Evolutionary conservation across 2,888 invertebrate genomes (phyloP).

Genomic region (Psylliodes chrysocephalus): DNA sequence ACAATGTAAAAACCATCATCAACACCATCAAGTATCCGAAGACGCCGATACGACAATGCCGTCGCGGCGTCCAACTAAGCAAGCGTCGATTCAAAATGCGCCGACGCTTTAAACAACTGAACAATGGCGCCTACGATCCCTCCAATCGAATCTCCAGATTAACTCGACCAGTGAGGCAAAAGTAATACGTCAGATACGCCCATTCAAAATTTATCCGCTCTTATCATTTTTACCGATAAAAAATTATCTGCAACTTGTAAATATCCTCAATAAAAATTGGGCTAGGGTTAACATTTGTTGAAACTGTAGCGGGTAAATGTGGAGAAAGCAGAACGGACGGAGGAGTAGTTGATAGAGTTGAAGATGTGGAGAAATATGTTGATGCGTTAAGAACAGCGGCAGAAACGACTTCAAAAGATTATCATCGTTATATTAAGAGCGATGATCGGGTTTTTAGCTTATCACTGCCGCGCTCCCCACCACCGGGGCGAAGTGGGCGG

Average conservation of each 20-base stretch:
- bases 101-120: constrained; percentile 63
- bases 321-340: neutral
- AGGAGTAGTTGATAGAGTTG: neutral
- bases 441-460: constrained; percentile 40
- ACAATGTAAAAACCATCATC: constrained; percentile 16
- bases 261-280: neutral
- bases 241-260: constrained; percentile 23
- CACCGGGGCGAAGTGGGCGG: constrained; percentile 40
- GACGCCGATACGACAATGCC: constrained; percentile 65
- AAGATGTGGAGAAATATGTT: neutral
- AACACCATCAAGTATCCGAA: constrained; percentile 50
- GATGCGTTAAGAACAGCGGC: neutral
- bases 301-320: neutral
- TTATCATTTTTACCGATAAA: constrained; percentile 36
- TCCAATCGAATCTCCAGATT: constrained; percentile 59
- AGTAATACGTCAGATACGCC: constrained; percentile 58
- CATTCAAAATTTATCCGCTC: constrained; percentile 44
- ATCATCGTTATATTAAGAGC: constrained; percentile 2
- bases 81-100: constrained; percentile 67
- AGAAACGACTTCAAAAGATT: neutral
- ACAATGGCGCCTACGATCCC: constrained; percentile 62
- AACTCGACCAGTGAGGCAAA: constrained; percentile 58
- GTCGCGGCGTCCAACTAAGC: constrained; percentile 72
- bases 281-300: neutral
- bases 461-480: constrained; percentile 34